These are phyloP conservation scores for Copidosoma aretas DNA, from an alignment of 2,888 invertebrate species.

Conservation along the genomic window DNA sequence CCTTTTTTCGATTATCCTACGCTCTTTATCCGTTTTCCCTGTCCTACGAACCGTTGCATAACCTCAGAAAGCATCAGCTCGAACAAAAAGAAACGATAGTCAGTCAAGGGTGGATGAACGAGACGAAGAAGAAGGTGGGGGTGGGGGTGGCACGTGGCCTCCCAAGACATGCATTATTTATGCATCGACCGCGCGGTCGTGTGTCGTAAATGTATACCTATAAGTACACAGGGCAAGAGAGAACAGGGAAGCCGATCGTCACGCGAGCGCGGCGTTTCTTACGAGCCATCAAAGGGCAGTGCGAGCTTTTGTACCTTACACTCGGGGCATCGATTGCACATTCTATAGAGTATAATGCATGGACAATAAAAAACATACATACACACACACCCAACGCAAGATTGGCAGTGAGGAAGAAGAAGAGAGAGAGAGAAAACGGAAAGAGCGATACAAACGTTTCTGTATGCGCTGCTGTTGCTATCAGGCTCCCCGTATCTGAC, in stretches of 20 bases:
- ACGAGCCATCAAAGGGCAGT: not conserved
- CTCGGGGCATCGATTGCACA: not conserved
- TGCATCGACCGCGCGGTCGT: not conserved
- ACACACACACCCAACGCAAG: not conserved
- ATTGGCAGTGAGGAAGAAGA: not conserved
- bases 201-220: too few relatives aligned
- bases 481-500: conserved; percentile 44
- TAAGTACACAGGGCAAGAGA: not conserved
- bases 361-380: not conserved
- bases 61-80: too few relatives aligned
- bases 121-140: too few relatives aligned
- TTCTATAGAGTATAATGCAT: too few relatives aligned
- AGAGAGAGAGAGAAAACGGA: not conserved
- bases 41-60: too few relatives aligned
- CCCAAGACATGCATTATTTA: conserved; percentile 9
- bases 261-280: not conserved
- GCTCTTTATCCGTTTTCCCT: too few relatives aligned
- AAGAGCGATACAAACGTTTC: not conserved
- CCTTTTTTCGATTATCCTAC: too few relatives aligned
- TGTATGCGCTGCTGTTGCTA: conserved; percentile 6
- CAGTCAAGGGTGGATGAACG: too few relatives aligned
- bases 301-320: not conserved
- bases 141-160: too few relatives aligned
- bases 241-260: not conserved
- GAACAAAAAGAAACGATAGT: too few relatives aligned